Percentiles rank a stretch among this genome's conserved stretches.
Conservation (phyloP, 2,888 invertebrate genomes). For the Epistrophe eligans region DNA sequence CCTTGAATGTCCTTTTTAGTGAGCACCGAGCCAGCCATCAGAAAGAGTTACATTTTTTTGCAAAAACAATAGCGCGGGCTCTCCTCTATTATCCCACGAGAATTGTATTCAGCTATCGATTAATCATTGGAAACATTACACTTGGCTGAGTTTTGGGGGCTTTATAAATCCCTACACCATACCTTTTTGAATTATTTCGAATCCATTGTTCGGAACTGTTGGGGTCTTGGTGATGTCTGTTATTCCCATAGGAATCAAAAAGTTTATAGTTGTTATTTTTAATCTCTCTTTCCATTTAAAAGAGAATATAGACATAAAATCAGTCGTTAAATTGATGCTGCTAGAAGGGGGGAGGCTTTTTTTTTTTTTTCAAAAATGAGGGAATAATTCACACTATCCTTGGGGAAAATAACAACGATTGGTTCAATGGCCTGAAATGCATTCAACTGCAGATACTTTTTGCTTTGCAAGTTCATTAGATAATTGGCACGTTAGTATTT, state of each 20-base stretch:
- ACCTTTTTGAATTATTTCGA: conserved; percentile 47
- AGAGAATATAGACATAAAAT: conserved; percentile 44
- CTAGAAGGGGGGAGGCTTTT: neutral
- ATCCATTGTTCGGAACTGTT: conserved; percentile 46
- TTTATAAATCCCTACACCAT: conserved; percentile 27
- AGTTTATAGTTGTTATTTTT: conserved; percentile 6
- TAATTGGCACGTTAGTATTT: conserved; percentile 59
- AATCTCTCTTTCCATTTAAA: neutral
- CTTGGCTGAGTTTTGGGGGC: conserved; percentile 42
- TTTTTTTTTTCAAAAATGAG: conserved; percentile 5
- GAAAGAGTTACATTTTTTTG: conserved; percentile 36
- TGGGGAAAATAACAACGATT: neutral
- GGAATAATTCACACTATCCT: conserved; percentile 34
- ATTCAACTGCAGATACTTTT: conserved; percentile 66
- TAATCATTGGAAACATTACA: conserved; percentile 69
- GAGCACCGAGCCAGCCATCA: conserved; percentile 10
- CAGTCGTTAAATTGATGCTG: conserved; percentile 8
- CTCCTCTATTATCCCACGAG: conserved; percentile 42
- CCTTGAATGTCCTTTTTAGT: conserved; percentile 48
- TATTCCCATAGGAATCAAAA: conserved; percentile 40
- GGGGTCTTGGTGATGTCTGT: conserved; percentile 15
- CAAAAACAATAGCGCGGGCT: conserved; percentile 18
- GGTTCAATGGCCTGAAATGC: conserved; percentile 71
- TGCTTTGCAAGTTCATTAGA: conserved; percentile 63
- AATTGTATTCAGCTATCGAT: conserved; percentile 69